A percentile compares a stretch with the other conserved stretches of the same genome.
Evolutionary conservation across 1,140 invertebrate species (phyloP).

Genomic region (Centruroides sculpturatus): DNA sequence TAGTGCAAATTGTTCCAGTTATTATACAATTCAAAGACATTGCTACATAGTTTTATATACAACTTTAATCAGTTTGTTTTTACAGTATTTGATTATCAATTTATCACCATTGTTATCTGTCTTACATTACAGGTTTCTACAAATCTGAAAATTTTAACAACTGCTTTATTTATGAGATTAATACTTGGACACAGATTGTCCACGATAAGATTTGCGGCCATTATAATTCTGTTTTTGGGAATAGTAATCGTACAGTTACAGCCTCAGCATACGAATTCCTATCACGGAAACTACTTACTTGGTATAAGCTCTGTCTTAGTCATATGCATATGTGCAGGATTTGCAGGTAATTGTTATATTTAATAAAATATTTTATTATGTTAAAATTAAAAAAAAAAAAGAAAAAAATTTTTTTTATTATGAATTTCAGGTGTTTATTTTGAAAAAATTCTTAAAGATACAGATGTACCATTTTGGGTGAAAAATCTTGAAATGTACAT

Average conservation of each 20-base stretch:
- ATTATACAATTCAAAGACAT: no score
- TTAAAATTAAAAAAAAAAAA: background rate
- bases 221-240: background rate
- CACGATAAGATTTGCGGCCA: background rate
- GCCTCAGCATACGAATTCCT: background rate
- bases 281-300: background rate
- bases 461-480: background rate
- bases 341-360: background rate
- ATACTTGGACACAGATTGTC: background rate
- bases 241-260: background rate
- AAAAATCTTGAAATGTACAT: background rate
- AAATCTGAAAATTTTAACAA: background rate
- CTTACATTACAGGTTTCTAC: background rate
- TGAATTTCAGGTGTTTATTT: conserved; percentile 1
- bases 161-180: background rate
- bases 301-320: background rate
- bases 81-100: no score
- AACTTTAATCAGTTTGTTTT: no score
- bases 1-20: no score
- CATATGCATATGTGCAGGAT: background rate
- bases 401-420: background rate
- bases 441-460: conserved; percentile 2
- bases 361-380: background rate
- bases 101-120: background rate
- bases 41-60: no score